Base-by-base conservation (phyloP, 2,113 vertebrate genomes). In the Pimephales promelas region DNA sequence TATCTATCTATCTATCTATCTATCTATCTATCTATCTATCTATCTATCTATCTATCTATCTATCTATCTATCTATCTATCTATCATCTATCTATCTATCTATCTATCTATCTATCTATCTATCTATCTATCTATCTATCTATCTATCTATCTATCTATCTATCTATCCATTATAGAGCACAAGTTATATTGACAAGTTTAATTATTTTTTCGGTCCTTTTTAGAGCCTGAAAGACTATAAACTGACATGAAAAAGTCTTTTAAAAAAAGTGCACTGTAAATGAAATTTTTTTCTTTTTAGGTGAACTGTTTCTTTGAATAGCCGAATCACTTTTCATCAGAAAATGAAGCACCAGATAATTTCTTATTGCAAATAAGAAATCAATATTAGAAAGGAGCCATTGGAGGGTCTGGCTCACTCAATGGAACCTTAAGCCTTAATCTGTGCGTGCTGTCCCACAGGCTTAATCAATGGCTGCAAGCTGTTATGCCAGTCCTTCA, bases 401-500 rank as follows among this genome's bases (percentile, higher is more conserved):
- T 43, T 79, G 77, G 59, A 22, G 31, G 77, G 77, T 64, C 43
- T 79, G 77, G 59, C 59, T 64, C 26, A 49, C 64, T 79, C 59
- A 79, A 49, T 47, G 45, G 59, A 64, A 79, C 57, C 57, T 79
- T 79, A 79, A 79, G 59, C 77, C 59, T 79, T 79, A 64, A 79
- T 79, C 77, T 79, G 59, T 66, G 66, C 18, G 66, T 79, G 24
- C 24, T 49, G 61, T 66, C 77, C 77, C 77, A 79, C 59, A 49
- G 77, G 77, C 59, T 79, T 79, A 79, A 79, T 79, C 77, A 79
- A 79, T 79, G 34, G 26, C 76, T 49, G 40, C 59, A 79, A 79
- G 77, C 59, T 79, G 76, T 79, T 62, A 10, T 20, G 76, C 72
- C 26, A 52, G 72, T 52, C 26, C 26, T 74, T 52, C 45, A 31